Evolutionary conservation across 2,888 invertebrate genomes (phyloP), one percentile per base, ranked within the genome.

Genomic region (Acronicta leporina): DNA sequence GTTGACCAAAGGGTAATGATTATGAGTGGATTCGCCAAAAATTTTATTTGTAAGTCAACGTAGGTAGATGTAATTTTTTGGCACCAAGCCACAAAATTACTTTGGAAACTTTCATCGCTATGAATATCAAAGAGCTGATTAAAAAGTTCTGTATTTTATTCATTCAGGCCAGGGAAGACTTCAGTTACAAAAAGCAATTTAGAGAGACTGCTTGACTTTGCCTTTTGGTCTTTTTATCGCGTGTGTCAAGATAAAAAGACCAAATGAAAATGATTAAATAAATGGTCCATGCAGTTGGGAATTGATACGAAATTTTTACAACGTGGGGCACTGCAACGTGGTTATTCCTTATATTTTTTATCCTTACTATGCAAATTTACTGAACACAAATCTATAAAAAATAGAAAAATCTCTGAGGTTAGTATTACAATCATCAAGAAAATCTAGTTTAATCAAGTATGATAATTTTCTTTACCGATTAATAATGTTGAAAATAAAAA

Each of bases 11-110:
- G 2, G 20, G 20, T 20, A 20, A 20, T 20, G 2, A 20, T 20
- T 20, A 20, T 20, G 2, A 20, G 4, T 20, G 20, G 27, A 27
- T 7, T 7, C 27, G 27, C 6, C 35, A 35, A 7, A 13, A 13
- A 5, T 35, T 35, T 35, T 35, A 35, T 35, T 35, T 5, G 2
- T 2, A 35, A 11, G 35, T 35, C 3, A 35, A 13, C 11, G 13
- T 13, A 5, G 35, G 13, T 13, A n/a, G n/a, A n/a, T 4, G 3
- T 35, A 0, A 5, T 6, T 13, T 35, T 47, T 63, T 63, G 54
- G 44, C 57, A 51, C 8, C 7, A 25, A 3, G 49, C 53, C 52
- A 54, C n/a, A 44, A 5, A 33, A 44, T 35, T 35, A 10, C n/a
- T 50, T 49, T 56, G 35, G 7, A 45, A 45, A n/a, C 1, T 20